Conservation (phyloP, 2,113 vertebrate species). For the Pterophyllum scalare region DNA sequence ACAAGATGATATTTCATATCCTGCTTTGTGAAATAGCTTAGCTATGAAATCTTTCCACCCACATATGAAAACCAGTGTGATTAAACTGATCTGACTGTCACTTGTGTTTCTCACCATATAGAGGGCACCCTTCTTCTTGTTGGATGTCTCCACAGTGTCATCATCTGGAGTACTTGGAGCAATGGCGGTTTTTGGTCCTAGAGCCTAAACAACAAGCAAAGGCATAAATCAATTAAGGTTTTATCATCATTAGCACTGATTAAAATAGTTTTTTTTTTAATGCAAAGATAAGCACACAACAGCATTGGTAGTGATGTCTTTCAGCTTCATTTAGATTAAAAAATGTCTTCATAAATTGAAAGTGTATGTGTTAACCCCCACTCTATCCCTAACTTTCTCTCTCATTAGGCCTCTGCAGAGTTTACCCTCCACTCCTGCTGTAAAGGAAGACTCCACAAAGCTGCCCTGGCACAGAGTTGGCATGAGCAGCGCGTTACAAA, state of each 20-base stretch:
- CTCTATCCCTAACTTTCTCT: not conserved
- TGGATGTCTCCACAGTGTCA: conserved; percentile 67
- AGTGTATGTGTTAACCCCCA: not conserved
- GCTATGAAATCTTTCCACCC: not conserved
- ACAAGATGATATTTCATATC: not conserved
- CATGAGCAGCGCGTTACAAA: conserved; percentile 39
- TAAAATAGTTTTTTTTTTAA: not conserved
- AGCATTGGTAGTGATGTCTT: not conserved
- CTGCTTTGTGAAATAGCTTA: no score
- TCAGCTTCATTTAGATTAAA: not conserved
- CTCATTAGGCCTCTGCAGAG: conserved; percentile 9
- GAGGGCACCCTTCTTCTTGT: conserved; percentile 79
- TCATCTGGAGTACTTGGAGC: conserved; percentile 73
- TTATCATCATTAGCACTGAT: not conserved
- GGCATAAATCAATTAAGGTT: not conserved
- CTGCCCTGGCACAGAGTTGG: conserved; percentile 42
- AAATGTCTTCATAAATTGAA: not conserved
- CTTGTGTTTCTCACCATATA: conserved; percentile 76
- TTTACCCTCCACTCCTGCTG: conserved; percentile 3
- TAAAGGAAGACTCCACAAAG: conserved; percentile 38
- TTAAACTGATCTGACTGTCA: not conserved
- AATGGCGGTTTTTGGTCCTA: conserved; percentile 75
- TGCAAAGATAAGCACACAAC: not conserved
- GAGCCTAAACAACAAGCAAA: conserved; percentile 60
- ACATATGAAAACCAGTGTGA: not conserved